Percentiles rank a stretch among this genome's conserved stretches.
These are phyloP conservation scores for Alethe diademata DNA, from an alignment of 2,113 vertebrate genomes.

Conservation along the genomic window DNA sequence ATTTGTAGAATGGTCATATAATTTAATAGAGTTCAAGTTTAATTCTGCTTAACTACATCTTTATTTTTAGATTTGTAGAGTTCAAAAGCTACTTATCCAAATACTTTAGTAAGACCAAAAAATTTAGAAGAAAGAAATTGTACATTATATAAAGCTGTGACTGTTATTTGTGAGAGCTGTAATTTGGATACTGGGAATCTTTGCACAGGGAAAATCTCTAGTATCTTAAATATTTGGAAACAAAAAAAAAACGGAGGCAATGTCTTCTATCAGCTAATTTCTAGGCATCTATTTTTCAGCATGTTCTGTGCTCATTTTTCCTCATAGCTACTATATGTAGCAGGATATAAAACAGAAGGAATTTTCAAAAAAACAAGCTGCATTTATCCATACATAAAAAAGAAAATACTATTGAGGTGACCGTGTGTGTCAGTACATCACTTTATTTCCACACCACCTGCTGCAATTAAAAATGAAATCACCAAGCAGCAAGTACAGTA, in stretches of 20 bases:
- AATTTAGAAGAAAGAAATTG: not conserved
- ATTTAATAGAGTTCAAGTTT: not conserved
- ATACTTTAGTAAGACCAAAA: not conserved
- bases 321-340: not conserved
- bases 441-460: conserved; percentile 24
- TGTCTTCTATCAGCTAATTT: not conserved
- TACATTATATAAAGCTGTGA: not conserved
- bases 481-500: conserved; percentile 38
- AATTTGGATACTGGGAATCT: not conserved
- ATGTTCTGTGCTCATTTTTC: not conserved
- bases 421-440: conserved; percentile 30
- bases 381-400: conserved; percentile 43
- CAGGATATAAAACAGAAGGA: not conserved
- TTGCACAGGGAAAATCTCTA: not conserved
- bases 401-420: conserved; percentile 1
- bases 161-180: not conserved
- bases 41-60: not conserved
- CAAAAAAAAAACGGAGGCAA: not conserved
- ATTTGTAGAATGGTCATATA: not conserved
- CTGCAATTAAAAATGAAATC: conserved; percentile 50
- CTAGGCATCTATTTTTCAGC: not conserved
- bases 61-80: not conserved
- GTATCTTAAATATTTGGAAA: not conserved
- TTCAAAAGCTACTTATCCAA: not conserved
- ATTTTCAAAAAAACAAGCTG: not conserved